Percentiles rank a stretch among this genome's conserved stretches.
phyloP scores from a whole-genome alignment of 1,140 invertebrate genomes.

The Drosophila busckii region DNA sequence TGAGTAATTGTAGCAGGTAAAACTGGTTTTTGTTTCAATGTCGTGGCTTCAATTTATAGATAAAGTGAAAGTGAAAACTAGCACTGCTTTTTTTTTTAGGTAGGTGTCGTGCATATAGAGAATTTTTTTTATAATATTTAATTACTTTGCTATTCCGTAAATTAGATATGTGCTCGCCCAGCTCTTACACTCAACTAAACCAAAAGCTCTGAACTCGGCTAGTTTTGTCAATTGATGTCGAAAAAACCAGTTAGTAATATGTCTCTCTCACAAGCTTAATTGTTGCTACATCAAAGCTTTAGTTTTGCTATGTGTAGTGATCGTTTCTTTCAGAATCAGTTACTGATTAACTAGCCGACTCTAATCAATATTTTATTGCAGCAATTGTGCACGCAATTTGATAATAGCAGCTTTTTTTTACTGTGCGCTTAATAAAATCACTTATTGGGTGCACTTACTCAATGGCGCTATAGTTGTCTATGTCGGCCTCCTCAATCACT shows the following conservation, averaged over 20 bases:
- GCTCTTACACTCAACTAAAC: slow-evolving; percentile 35
- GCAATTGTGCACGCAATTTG: background rate
- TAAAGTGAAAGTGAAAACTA: slow-evolving; percentile 52
- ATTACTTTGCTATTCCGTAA: slow-evolving; percentile 3
- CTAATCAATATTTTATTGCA: too few species aligned
- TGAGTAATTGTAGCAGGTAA: too few species aligned
- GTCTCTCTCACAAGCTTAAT: too few species aligned
- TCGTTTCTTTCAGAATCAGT: too few species aligned
- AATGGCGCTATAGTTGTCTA: slow-evolving; percentile 44
- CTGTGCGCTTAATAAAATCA: too few species aligned
- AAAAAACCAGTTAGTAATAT: too few species aligned
- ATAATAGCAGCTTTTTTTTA: background rate
- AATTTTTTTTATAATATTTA: background rate
- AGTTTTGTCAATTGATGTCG: too few species aligned
- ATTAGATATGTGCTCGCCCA: slow-evolving; percentile 26
- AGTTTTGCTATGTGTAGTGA: too few species aligned
- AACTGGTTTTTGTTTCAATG: too few species aligned
- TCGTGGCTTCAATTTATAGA: too few species aligned
- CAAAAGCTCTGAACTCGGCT: slow-evolving; percentile 1
- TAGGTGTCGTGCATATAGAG: background rate
- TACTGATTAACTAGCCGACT: too few species aligned
- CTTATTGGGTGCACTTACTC: slow-evolving; percentile 36
- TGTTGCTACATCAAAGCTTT: too few species aligned
- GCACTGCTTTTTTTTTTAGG: slow-evolving; percentile 12
- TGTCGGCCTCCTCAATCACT: slow-evolving; percentile 52